phyloP scores from a whole-genome alignment of 2,113 vertebrate genomes.

The Myotis lucifugus region DNA sequence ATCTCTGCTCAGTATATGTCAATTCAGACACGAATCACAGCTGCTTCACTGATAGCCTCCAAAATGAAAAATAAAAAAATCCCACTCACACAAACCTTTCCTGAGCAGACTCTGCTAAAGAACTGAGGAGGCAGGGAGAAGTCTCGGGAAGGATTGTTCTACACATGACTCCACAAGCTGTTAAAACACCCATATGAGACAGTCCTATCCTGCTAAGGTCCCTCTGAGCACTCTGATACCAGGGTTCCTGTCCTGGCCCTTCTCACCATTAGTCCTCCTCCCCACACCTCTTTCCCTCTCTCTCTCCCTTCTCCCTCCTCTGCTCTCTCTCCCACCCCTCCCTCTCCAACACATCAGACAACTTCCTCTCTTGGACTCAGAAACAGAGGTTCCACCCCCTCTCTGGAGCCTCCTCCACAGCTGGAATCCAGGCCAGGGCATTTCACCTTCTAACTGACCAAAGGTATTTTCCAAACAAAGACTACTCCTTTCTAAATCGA shows the following conservation, averaged over 20 bases:
- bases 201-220: neutral
- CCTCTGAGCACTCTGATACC: neutral
- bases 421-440: neutral
- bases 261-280: neutral
- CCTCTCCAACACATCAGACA: neutral
- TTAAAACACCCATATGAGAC: neutral
- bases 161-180: neutral
- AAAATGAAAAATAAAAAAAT: neutral
- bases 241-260: neutral
- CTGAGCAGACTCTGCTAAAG: neutral
- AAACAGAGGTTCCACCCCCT: neutral
- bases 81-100: neutral
- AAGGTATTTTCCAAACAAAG: neutral
- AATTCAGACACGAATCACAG: neutral
- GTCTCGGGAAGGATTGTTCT: neutral
- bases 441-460: neutral
- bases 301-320: accelerated
- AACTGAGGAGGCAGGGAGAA: neutral
- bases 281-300: neutral
- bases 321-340: neutral
- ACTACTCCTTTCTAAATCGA: neutral
- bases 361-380: neutral
- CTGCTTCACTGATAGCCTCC: neutral
- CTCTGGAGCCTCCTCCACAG: neutral
- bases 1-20: neutral